phyloP scores from a whole-genome alignment of 1,140 invertebrate genomes.

The Drosophila kikkawai region DNA sequence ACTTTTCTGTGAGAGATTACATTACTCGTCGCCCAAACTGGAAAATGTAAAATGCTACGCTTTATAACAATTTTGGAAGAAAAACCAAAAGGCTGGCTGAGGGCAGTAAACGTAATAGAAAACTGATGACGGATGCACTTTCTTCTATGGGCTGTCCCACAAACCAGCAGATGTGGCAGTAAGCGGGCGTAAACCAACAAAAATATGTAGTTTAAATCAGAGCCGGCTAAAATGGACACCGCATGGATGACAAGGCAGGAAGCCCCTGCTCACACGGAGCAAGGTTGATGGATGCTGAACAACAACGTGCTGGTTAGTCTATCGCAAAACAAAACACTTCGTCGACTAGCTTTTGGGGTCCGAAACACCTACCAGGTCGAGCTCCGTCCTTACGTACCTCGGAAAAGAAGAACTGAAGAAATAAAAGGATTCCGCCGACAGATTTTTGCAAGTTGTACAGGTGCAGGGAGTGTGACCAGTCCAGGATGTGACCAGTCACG shows the following conservation, averaged over 20 bases:
- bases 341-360: neutral
- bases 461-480: conserved; percentile 24
- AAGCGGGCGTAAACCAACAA: conserved; percentile 12
- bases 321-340: conserved; percentile 11
- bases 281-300: conserved; percentile 4
- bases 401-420: conserved; percentile 11
- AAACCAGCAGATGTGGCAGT: conserved; percentile 42
- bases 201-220: neutral
- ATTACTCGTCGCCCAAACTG: conserved; percentile 30
- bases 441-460: conserved; percentile 42
- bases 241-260: conserved; percentile 10
- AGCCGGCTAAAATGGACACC: conserved; percentile 3
- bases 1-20: conserved; percentile 9
- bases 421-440: conserved; percentile 9
- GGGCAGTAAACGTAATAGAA: conserved; percentile 16
- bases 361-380: neutral
- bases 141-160: conserved; percentile 4
- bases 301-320: conserved; percentile 20
- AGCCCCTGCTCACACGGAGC: neutral
- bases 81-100: conserved; percentile 5
- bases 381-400: conserved; percentile 33
- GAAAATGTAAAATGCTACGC: conserved; percentile 38
- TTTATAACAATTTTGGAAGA: conserved; percentile 42
- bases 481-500: neutral
- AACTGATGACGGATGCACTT: conserved; percentile 47